Base-by-base conservation (phyloP, 2,113 vertebrate genomes). In the Poeciliopsis prolifica region DNA sequence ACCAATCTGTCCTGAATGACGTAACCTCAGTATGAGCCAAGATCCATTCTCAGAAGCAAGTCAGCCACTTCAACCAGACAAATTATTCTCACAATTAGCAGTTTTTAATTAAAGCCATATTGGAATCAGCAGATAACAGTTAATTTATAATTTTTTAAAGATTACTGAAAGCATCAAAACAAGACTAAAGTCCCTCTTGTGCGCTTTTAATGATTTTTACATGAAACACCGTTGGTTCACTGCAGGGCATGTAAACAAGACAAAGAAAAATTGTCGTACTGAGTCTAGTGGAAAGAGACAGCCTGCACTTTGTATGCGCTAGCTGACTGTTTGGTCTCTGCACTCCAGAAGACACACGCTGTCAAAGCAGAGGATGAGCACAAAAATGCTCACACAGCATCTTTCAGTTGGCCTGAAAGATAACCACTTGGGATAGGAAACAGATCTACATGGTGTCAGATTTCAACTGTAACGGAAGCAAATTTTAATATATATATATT, bases 351-450 rank as follows among this genome's bases (percentile, higher is more conserved):
- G 72, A 33, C 61, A 71, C 33, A 64, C 68, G 40, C 42, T 2
- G 54, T 69, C 85, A 70, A 84, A 80, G 82, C 79, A 86, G 78
- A 86, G 79, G 70, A 84, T 79, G 72, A 79, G 81, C 64, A 22
- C 14, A 42, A 85, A 76, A 92, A 71, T 70, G 91, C 92, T 89
- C 91, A 94, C 82, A 83, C 33, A 0, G 81, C 87, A 75, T 72
- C 75, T 69, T 82, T 88, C 84, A 78, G 80, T 75, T 68, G 66
- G 79, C 67, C 73, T 68, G 79, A 92, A 79, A 89, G 82, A 84
- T 80, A 86, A 72, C 70, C 78, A 77, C 83, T 82, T 79, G 83
- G 88, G 88, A 90, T 86, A 92, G 93, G 92, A 94, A 92, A 92
- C 75, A 73, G 66, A 84, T 80, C 66, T 67, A 86, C 76, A 68